Evolutionary conservation across 2,113 vertebrate genomes (phyloP).

Genomic region (Poeciliopsis prolifica): DNA sequence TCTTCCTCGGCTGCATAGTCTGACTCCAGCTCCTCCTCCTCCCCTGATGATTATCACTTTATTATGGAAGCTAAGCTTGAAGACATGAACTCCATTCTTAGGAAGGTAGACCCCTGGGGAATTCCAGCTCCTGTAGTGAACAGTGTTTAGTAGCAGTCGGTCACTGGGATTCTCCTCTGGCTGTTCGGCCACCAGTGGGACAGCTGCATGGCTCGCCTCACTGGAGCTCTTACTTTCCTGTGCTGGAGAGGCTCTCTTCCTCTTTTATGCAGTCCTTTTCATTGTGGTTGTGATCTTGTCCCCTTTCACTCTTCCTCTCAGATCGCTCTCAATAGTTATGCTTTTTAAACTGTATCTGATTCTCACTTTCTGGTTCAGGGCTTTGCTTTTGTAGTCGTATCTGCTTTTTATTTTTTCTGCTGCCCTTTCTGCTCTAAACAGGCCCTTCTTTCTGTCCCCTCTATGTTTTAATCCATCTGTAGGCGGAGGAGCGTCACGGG

Average conservation of each 20-base stretch:
- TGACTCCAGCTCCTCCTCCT: conserved; percentile 95
- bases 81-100: conserved; percentile 98
- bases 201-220: conserved; percentile 72
- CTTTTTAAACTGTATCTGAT: conserved; percentile 40
- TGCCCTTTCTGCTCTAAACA: conserved; percentile 28
- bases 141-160: conserved; percentile 68
- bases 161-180: conserved; percentile 60
- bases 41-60: conserved; percentile 97
- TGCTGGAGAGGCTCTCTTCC: conserved; percentile 57
- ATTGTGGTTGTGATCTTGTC: conserved; percentile 49
- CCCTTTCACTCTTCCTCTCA: neutral
- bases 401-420: conserved; percentile 55
- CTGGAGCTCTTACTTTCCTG: conserved; percentile 66
- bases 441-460: conserved; percentile 72
- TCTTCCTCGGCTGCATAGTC: conserved; percentile 92
- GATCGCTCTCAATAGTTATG: conserved; percentile 35
- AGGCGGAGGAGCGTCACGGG: conserved; percentile 98
- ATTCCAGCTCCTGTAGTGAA: conserved; percentile 67
- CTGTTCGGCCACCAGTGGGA: conserved; percentile 51
- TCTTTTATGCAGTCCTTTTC: conserved; percentile 62
- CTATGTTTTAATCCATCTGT: conserved; percentile 60
- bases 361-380: conserved; percentile 62
- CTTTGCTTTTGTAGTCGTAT: conserved; percentile 60
- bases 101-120: conserved; percentile 96
- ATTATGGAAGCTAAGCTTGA: conserved; percentile 98